A percentile compares a stretch with the other conserved stretches of the same genome.
Evolutionary conservation across 2,888 invertebrate genomes (phyloP).

Genomic region (Cristatella mucedo): DNA sequence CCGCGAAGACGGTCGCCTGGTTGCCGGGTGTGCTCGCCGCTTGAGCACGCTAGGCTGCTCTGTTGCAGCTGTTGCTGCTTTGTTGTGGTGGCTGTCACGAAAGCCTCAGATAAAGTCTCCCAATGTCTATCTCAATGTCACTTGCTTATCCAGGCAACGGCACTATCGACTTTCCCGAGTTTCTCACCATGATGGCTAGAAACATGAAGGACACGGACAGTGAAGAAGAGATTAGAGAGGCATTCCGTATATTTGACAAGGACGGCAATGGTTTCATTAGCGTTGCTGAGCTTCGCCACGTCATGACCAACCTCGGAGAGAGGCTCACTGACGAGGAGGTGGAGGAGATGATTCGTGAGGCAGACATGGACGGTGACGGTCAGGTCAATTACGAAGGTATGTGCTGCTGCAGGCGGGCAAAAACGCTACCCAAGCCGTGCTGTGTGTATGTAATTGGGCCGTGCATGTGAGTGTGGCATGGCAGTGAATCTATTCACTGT

Average conservation of each 20-base stretch:
- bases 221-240: constrained; percentile 96
- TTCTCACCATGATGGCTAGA: constrained; percentile 99
- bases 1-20: no score
- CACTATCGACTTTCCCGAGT: constrained; percentile 99
- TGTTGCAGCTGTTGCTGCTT: no score
- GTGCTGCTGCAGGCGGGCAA: no score
- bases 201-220: constrained; percentile 99
- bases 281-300: constrained; percentile 92
- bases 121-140: no score
- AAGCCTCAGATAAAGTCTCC: no score
- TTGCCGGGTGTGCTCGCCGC: no score
- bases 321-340: constrained; percentile 97
- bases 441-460: no score
- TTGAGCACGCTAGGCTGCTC: no score
- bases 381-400: constrained; percentile 85
- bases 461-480: no score
- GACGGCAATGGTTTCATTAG: constrained; percentile 98
- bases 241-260: constrained; percentile 93
- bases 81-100: no score
- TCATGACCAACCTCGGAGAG: constrained; percentile 98
- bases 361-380: constrained; percentile 96
- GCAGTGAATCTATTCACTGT: no score
- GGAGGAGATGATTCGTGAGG: constrained; percentile 97
- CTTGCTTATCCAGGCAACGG: constrained; percentile 98
- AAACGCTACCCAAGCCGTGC: no score